Evolutionary conservation across 2,888 invertebrate species (phyloP).

Genomic region (Drosophila tanythrix): DNA sequence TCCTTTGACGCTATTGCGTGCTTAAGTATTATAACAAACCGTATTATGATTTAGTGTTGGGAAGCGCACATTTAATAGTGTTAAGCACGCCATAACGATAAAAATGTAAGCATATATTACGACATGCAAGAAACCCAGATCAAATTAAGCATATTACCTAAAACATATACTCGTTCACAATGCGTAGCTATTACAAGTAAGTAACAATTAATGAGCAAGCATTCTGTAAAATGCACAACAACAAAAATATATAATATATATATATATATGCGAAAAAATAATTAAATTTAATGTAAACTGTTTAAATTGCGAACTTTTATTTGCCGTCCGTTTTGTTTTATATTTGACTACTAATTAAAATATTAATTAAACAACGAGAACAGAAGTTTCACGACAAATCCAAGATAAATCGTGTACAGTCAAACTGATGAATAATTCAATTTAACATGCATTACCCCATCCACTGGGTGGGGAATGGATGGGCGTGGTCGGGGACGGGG

Average conservation of each 20-base stretch:
- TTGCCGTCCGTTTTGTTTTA: constrained; percentile 22
- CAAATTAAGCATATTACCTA: constrained; percentile 7
- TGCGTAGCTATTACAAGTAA: constrained; percentile 50
- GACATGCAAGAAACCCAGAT: constrained; percentile 3
- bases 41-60: constrained; percentile 19
- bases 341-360: constrained; percentile 4
- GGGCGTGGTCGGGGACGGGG: constrained; percentile 1
- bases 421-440: constrained; percentile 20
- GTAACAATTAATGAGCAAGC: constrained; percentile 47
- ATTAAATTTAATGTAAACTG: constrained; percentile 51
- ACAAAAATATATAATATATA: not conserved
- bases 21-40: constrained; percentile 17
- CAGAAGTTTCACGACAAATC: constrained; percentile 69
- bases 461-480: not conserved
- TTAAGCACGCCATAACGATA: constrained; percentile 25
- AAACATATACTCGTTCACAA: constrained; percentile 12
- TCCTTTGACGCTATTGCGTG: constrained; percentile 17
- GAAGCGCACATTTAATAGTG: constrained; percentile 24
- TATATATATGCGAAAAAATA: constrained; percentile 21
- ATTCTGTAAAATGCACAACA: constrained; percentile 48
- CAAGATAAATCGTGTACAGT: constrained; percentile 27
- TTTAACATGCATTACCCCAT: constrained; percentile 17
- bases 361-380: constrained; percentile 34
- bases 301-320: constrained; percentile 33
- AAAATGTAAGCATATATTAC: constrained; percentile 13